Percentiles rank a stretch among this genome's conserved stretches.
Evolutionary conservation across 2,113 vertebrate genomes (phyloP).

Genomic region (Lethenteron reissneri): DNA sequence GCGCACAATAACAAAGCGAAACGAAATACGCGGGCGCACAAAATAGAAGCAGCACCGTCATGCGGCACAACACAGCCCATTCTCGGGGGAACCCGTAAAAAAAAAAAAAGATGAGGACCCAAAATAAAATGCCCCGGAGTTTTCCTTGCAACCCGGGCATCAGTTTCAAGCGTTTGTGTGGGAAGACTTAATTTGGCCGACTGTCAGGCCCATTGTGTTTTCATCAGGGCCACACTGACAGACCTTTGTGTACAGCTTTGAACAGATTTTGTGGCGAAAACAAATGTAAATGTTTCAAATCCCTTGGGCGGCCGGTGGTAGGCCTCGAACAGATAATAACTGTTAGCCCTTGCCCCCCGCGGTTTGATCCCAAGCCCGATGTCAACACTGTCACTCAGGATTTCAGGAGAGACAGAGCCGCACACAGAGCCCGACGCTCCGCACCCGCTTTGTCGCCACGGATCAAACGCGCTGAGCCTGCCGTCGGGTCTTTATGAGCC

Average conservation of each 20-base stretch:
- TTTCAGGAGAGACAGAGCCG: neutral
- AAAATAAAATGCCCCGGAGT: no score
- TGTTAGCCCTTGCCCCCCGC: neutral
- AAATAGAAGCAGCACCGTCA: no score
- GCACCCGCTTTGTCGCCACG: no score
- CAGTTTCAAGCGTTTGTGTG: conserved; percentile 1
- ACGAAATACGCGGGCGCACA: no score
- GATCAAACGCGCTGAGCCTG: no score
- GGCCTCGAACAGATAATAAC: neutral
- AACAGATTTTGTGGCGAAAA: conserved; percentile 2
- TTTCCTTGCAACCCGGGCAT: neutral
- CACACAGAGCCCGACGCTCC: no score
- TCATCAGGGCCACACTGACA: conserved; percentile 2
- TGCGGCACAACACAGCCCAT: no score
- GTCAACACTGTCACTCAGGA: conserved; percentile 5
- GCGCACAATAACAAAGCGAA: no score
- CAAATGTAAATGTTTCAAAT: conserved; percentile 5
- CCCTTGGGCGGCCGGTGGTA: conserved; percentile 3
- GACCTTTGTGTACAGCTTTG: conserved; percentile 4
- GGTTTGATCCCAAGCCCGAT: conserved; percentile 4
- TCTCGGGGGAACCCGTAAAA: no score
- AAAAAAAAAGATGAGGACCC: no score
- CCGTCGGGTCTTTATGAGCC: no score
- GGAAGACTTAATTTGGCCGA: conserved; percentile 4
- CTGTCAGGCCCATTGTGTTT: neutral